Percentiles rank a stretch among this genome's conserved stretches.
Conservation (phyloP, 2,113 vertebrate species). For the Herpailurus yagouaroundi region DNA sequence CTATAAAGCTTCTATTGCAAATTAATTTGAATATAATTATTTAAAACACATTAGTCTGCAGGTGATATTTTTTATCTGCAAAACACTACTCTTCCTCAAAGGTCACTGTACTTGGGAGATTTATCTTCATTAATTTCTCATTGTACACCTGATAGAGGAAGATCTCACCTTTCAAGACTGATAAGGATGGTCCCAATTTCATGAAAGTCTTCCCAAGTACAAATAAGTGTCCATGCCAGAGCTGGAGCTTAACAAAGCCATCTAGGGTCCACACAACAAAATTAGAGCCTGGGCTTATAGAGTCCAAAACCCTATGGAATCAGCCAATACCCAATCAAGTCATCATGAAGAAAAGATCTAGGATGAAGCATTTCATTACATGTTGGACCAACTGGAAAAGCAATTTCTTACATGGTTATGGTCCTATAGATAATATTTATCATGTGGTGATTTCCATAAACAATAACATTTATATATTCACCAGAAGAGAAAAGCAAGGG, state of each 20-base stretch:
- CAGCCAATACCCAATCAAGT: background rate
- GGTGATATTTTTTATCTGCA: background rate
- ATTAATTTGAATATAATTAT: constrained; percentile 3
- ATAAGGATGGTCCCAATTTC: background rate
- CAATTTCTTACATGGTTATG: background rate
- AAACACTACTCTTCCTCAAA: background rate
- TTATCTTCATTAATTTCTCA: background rate
- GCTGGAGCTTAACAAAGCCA: background rate
- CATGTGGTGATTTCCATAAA: background rate
- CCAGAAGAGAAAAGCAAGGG: background rate
- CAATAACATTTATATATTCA: background rate
- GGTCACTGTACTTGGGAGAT: background rate
- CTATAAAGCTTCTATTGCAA: background rate
- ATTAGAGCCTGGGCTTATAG: background rate
- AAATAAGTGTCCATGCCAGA: background rate
- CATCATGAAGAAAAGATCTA: background rate
- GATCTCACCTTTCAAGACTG: background rate
- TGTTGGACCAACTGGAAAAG: background rate
- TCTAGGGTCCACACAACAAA: background rate
- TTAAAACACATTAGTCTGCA: background rate
- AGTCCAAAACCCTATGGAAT: background rate
- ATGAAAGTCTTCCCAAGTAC: background rate
- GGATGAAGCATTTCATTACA: background rate
- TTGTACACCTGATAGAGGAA: background rate
- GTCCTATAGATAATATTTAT: background rate